Conservation (phyloP, 2,797 vertebrate species). For the Coregonus suidteri region DNA sequence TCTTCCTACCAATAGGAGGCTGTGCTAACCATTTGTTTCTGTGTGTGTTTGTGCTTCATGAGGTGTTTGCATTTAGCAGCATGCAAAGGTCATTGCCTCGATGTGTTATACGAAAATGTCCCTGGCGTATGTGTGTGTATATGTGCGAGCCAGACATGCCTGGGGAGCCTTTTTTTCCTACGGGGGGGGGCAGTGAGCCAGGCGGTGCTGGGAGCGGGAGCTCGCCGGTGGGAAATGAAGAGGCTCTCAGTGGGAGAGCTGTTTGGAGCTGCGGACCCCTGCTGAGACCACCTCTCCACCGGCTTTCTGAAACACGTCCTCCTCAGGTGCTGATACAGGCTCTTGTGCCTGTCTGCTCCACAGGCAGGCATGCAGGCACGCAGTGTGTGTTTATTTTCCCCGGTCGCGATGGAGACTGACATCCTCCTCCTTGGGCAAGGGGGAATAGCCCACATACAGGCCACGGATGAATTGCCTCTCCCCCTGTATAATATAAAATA, state of each 20-base stretch:
- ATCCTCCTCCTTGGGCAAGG: background rate
- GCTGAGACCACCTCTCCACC: background rate
- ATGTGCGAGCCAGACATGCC: background rate
- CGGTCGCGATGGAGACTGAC: background rate
- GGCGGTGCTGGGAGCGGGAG: slow-evolving; percentile 12
- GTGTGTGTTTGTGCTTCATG: background rate
- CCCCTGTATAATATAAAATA: too few species aligned
- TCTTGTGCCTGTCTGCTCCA: background rate
- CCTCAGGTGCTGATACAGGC: background rate
- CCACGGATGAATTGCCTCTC: slow-evolving; percentile 5
- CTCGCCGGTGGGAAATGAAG: slow-evolving; percentile 21
- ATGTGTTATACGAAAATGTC: slow-evolving; percentile 27
- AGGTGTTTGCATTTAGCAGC: slow-evolving; percentile 21
- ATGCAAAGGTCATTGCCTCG: slow-evolving; percentile 17
- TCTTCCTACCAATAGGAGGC: slow-evolving; percentile 14
- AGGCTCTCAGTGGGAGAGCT: slow-evolving; percentile 6
- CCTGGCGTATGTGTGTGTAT: slow-evolving; percentile 18
- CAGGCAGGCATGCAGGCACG: background rate
- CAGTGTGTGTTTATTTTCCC: background rate
- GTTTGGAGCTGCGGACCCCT: background rate
- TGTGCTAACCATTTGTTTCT: background rate
- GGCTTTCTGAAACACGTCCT: background rate
- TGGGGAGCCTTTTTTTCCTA: background rate
- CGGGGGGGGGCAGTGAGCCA: background rate
- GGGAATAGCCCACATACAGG: background rate